Evolutionary conservation across 2,113 vertebrate genomes (phyloP).

Genomic region (Scartelaos histophorus): DNA sequence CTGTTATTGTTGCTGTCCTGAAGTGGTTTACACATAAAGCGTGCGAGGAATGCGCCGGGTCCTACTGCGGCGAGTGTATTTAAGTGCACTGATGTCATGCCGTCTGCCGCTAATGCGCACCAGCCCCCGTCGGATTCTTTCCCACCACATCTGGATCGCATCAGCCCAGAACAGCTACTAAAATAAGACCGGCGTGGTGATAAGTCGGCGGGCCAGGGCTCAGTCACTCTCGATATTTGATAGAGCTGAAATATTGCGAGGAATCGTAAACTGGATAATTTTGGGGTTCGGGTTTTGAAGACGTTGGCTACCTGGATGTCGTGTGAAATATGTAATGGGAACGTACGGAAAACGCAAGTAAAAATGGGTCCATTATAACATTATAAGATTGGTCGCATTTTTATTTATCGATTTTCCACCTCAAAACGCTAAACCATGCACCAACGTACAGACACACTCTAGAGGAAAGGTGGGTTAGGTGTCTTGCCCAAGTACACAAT

Average conservation of each 20-base stretch:
- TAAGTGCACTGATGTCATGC: slow-evolving; percentile 62
- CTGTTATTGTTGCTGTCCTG: background rate
- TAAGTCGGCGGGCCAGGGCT: slow-evolving; percentile 61
- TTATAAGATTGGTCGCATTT: no score
- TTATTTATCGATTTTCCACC: no score
- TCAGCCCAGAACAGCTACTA: slow-evolving; percentile 68
- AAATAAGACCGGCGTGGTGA: slow-evolving; percentile 70
- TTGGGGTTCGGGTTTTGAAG: background rate
- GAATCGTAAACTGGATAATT: background rate
- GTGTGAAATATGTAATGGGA: no score
- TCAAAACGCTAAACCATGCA: no score
- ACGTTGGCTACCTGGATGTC: no score
- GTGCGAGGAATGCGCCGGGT: slow-evolving; percentile 19
- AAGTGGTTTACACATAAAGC: slow-evolving; percentile 5
- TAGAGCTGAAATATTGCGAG: background rate
- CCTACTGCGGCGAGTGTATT: slow-evolving; percentile 27
- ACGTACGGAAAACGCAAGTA: background rate
- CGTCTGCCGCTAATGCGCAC: slow-evolving; percentile 63
- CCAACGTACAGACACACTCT: no score
- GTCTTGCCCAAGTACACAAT: no score
- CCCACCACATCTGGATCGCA: slow-evolving; percentile 70
- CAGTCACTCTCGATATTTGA: background rate
- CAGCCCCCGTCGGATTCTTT: slow-evolving; percentile 66
- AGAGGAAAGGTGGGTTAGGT: no score
- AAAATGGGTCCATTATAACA: background rate